Percentiles rank a stretch among this genome's conserved stretches.
phyloP scores from a whole-genome alignment of 2,797 vertebrate species.

The Amphiprion clarkii region DNA sequence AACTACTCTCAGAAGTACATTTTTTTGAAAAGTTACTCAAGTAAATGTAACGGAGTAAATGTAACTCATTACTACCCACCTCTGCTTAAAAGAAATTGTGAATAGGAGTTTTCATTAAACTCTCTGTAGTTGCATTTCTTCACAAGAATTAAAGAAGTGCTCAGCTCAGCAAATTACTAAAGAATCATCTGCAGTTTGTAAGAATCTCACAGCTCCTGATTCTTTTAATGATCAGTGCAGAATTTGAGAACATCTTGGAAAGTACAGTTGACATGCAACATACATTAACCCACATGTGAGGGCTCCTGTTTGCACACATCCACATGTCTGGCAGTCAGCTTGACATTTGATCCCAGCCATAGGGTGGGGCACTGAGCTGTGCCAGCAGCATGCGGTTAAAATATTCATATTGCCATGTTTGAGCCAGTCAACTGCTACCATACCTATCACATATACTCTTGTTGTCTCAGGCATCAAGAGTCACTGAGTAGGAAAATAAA shows the following conservation, averaged over 20 bases:
- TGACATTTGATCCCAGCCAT: constrained; percentile 54
- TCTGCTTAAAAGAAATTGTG: too few relatives aligned
- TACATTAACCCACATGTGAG: background rate
- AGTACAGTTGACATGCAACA: constrained; percentile 17
- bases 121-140: too few relatives aligned
- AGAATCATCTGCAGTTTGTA: too few relatives aligned
- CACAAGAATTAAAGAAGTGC: too few relatives aligned
- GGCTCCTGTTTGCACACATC: constrained; percentile 5
- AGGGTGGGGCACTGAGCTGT: constrained; percentile 46
- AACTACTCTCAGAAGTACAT: too few relatives aligned
- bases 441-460: constrained; percentile 24
- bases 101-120: too few relatives aligned
- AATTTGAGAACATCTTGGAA: background rate
- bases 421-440: constrained; percentile 11
- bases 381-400: constrained; percentile 53
- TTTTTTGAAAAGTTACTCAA: too few relatives aligned
- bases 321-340: constrained; percentile 34
- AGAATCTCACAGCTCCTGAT: too few relatives aligned
- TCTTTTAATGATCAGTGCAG: background rate
- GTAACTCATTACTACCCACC: too few relatives aligned
- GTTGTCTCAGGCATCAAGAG: constrained; percentile 2
- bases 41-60: too few relatives aligned
- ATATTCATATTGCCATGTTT: constrained; percentile 48
- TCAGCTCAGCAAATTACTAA: too few relatives aligned
- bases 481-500: too few relatives aligned